Base-by-base conservation (phyloP, 2,797 vertebrate genomes). In the Sandelia bainsii region DNA sequence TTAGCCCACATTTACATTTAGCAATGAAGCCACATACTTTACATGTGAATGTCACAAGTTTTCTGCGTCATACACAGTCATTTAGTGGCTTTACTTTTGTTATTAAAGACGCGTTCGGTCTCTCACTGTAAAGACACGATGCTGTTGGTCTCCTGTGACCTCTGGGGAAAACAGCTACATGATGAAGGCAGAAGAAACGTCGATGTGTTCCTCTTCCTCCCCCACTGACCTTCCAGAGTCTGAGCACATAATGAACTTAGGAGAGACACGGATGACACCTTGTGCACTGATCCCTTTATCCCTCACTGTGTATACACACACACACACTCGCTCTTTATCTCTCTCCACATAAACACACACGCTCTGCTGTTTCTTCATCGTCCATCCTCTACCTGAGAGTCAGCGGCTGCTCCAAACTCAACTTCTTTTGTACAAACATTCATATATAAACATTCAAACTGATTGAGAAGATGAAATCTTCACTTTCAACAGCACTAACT, bases 181-280 rank as follows among this genome's bases (percentile, higher is more conserved):
- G 64, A 61, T 37, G 16, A 54, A 79, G 73, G 45, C 42, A 66
- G 51, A 50, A 69, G 59, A 63, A 22, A 44, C 29, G 46, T 6
- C 17, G 17, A 22, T 6, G 39, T 58, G 66, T 71, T 75, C 62
- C 22, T 64, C 68, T 50, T 62, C 79, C 62, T 75, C 80, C 75
- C 40, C 56, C 64, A 40, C 78, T 63, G 66, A 71, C 74, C 71
- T 62, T 44, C 20, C 67, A 50, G 69, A 82, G 81, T 90, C 90
- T 91, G 89, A 94, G 88, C 87, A 70, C 89, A 81, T 94, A 93
- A 93, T 91, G 89, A 88, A 91, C 90, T 94, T 93, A 89, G 61
- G 74, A 82, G 82, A 79, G 81, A 86, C 82, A 68, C 86, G 71
- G 86, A 85, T 90, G 87, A 91, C 90, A 87, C 82, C 76, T 39